Conservation (phyloP, 2,888 invertebrate genomes). For the Yponomeuta sedellus region DNA sequence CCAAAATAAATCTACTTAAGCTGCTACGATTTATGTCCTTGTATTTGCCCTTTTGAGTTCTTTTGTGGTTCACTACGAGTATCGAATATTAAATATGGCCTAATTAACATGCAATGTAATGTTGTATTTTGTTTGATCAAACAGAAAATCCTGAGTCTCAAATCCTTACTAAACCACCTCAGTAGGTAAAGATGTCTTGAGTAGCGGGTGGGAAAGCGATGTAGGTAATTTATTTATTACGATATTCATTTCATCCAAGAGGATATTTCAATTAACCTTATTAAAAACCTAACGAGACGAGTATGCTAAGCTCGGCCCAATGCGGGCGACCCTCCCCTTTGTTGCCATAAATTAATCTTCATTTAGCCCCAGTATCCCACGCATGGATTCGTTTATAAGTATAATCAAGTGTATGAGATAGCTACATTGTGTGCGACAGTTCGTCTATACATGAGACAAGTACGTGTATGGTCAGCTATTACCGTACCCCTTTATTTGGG, state of each 20-base stretch:
- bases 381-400: not conserved
- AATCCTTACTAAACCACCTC: not conserved
- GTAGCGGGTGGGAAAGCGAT: not conserved
- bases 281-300: not conserved
- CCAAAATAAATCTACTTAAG: too few species aligned
- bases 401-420: not conserved
- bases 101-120: too few species aligned
- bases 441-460: too few species aligned
- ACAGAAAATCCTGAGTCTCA: not conserved
- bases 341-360: slow-evolving; percentile 13
- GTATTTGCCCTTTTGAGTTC: too few species aligned
- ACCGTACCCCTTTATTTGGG: too few species aligned
- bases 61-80: too few species aligned
- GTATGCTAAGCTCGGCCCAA: not conserved
- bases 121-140: too few species aligned
- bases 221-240: not conserved
- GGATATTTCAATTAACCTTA: slow-evolving; percentile 15
- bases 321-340: slow-evolving; percentile 9
- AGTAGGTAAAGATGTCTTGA: too few species aligned
- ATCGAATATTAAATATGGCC: too few species aligned
- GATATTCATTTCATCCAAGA: not conserved
- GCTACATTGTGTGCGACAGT: too few species aligned
- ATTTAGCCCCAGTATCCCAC: slow-evolving; percentile 6
- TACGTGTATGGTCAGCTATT: too few species aligned
- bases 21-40: too few species aligned